A percentile compares a stretch with the other conserved stretches of the same genome.
Evolutionary conservation across 2,113 vertebrate species (phyloP).

Genomic region (Entelurus aequoreus): DNA sequence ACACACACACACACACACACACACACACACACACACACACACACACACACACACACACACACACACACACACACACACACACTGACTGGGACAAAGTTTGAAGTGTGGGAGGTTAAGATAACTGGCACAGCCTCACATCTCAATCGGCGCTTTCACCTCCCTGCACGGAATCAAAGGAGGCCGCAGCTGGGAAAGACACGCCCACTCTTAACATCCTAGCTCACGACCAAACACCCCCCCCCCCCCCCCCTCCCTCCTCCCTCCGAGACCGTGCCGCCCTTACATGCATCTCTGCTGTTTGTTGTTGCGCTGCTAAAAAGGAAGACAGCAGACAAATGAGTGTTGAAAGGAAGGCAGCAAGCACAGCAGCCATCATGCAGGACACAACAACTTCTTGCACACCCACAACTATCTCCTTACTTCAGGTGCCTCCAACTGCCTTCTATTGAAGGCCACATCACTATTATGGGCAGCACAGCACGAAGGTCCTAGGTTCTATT

Average conservation of each 20-base stretch:
- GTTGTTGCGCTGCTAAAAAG: conserved; percentile 55
- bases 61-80: too few relatives aligned
- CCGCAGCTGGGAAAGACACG: conserved; percentile 61
- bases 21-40: background rate
- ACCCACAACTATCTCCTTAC: too few relatives aligned
- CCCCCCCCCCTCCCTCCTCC: background rate
- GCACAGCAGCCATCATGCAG: conserved; percentile 19
- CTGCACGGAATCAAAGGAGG: conserved; percentile 67
- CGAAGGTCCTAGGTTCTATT: too few relatives aligned
- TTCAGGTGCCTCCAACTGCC: too few relatives aligned
- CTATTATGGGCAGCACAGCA: too few relatives aligned
- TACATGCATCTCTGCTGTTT: conserved; percentile 15
- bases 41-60: too few relatives aligned
- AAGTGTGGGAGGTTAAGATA: conserved; percentile 84
- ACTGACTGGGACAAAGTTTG: conserved; percentile 50
- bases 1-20: background rate
- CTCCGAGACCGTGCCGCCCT: background rate
- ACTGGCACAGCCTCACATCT: conserved; percentile 67
- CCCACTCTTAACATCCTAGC: conserved; percentile 44
- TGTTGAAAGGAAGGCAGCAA: conserved; percentile 57
- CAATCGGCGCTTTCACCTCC: conserved; percentile 63
- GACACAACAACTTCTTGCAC: background rate
- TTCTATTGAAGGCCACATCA: too few relatives aligned
- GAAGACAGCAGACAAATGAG: conserved; percentile 56
- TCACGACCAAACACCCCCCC: conserved; percentile 20